These are phyloP conservation scores for Sarcophaga caerulescens DNA, from an alignment of 2,888 invertebrate genomes.

Conservation along the genomic window DNA sequence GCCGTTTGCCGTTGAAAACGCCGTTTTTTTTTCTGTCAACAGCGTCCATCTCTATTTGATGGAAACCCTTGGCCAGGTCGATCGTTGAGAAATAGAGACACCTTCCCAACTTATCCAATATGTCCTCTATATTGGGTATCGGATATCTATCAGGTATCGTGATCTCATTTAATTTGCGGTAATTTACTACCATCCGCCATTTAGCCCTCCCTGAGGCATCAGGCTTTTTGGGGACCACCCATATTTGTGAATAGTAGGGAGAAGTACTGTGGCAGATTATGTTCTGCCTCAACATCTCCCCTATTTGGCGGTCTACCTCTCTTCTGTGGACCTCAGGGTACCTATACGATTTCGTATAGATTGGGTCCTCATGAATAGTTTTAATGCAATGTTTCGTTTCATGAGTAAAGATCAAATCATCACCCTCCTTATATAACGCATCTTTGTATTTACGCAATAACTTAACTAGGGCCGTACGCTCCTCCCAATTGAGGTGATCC, in stretches of 20 bases:
- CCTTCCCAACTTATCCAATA: conserved; percentile 55
- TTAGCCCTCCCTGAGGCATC: too few relatives aligned
- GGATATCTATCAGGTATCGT: conserved; percentile 45
- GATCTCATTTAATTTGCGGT: too few relatives aligned
- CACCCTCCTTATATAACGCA: background rate
- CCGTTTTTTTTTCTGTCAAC: conserved; percentile 24
- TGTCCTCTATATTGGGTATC: conserved; percentile 55
- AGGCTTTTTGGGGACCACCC: conserved; percentile 26
- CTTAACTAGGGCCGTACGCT: background rate
- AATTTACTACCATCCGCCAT: too few relatives aligned
- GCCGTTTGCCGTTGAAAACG: too few relatives aligned
- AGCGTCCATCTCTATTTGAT: conserved; percentile 69
- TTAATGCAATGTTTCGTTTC: background rate
- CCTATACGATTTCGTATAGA: background rate
- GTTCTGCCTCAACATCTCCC: background rate
- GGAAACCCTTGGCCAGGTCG: conserved; percentile 64
- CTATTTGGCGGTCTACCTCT: background rate
- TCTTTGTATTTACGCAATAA: background rate
- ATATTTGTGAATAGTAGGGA: conserved; percentile 54
- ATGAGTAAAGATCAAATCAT: background rate
- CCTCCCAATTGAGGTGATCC: conserved; percentile 7
- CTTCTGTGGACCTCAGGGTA: background rate
- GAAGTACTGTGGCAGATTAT: conserved; percentile 41
- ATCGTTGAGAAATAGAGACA: conserved; percentile 52
- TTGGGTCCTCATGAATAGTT: background rate